Percentiles rank a stretch among this genome's conserved stretches.
These are phyloP conservation scores for Oncorhynchus kisutch DNA, from an alignment of 2,113 vertebrate species.

Conservation along the genomic window DNA sequence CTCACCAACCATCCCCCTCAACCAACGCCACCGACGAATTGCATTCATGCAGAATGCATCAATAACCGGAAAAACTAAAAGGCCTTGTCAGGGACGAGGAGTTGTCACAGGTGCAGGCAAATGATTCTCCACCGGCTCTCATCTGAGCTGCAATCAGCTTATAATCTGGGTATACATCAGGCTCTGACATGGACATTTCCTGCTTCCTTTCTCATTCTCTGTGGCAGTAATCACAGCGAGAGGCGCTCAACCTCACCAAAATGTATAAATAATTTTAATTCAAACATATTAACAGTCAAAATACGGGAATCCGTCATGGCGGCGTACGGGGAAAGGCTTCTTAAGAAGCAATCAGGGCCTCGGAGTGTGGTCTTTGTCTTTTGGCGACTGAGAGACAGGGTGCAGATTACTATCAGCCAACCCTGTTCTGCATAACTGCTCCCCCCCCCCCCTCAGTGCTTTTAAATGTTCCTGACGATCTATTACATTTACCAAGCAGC, in stretches of 20 bases:
- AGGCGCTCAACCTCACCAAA: slow-evolving; percentile 90
- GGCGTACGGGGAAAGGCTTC: slow-evolving; percentile 67
- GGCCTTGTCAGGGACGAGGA: slow-evolving; percentile 94
- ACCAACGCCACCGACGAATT: slow-evolving; percentile 82
- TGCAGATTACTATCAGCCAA: slow-evolving; percentile 70
- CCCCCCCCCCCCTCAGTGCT: slow-evolving; percentile 66
- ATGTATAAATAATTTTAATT: slow-evolving; percentile 99
- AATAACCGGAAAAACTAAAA: slow-evolving; percentile 95
- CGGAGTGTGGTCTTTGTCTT: slow-evolving; percentile 95
- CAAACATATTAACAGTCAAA: slow-evolving; percentile 99
- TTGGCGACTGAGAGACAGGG: slow-evolving; percentile 80
- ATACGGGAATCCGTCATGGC: slow-evolving; percentile 95
- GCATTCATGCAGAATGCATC: slow-evolving; percentile 91
- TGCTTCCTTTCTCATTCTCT: slow-evolving; percentile 93
- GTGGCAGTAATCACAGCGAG: slow-evolving; percentile 94
- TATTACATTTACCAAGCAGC: slow-evolving; percentile 74
- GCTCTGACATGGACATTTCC: slow-evolving; percentile 92
- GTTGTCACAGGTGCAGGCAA: slow-evolving; percentile 94
- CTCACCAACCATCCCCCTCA: slow-evolving; percentile 28
- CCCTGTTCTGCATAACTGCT: slow-evolving; percentile 78
- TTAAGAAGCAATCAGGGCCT: slow-evolving; percentile 95
- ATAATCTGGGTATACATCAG: slow-evolving; percentile 98
- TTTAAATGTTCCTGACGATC: slow-evolving; percentile 77
- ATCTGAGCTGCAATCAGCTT: slow-evolving; percentile 90
- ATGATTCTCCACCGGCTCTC: slow-evolving; percentile 87